phyloP scores from a whole-genome alignment of 2,797 vertebrate genomes.

The Myioborus melanocephalus region DNA sequence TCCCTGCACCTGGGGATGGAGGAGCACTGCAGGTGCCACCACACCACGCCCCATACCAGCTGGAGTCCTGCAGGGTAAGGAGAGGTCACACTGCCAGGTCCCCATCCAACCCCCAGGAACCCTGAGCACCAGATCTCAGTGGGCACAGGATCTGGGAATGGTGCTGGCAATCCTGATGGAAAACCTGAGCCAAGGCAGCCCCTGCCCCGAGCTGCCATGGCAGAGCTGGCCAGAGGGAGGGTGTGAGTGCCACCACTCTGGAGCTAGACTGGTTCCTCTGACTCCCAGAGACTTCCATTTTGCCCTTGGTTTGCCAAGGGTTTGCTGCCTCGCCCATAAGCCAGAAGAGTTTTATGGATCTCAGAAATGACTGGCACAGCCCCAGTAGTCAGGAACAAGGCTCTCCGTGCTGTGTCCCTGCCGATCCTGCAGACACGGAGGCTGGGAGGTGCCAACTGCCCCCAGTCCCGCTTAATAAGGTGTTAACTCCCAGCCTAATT shows the following conservation, averaged over 20 bases:
- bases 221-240: neutral
- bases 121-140: neutral
- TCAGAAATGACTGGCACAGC: accelerated
- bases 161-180: neutral
- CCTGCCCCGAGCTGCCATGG: neutral
- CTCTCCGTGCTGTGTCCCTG: neutral
- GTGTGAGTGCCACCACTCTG: accelerated
- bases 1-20: neutral
- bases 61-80: accelerated
- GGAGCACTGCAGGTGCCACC: neutral
- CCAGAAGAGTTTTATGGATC: neutral
- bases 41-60: accelerated
- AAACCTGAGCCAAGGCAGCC: neutral
- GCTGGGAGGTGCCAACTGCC: neutral
- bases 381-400: neutral
- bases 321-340: neutral
- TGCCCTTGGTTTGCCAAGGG: neutral
- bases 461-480: neutral
- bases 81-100: neutral
- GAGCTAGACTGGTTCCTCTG: neutral
- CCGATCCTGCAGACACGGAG: neutral
- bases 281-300: accelerated
- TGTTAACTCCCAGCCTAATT: slow-evolving; percentile 47
- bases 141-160: neutral
- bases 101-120: neutral